phyloP scores from a whole-genome alignment of 1,140 invertebrate species.

The Conus ventricosus region DNA sequence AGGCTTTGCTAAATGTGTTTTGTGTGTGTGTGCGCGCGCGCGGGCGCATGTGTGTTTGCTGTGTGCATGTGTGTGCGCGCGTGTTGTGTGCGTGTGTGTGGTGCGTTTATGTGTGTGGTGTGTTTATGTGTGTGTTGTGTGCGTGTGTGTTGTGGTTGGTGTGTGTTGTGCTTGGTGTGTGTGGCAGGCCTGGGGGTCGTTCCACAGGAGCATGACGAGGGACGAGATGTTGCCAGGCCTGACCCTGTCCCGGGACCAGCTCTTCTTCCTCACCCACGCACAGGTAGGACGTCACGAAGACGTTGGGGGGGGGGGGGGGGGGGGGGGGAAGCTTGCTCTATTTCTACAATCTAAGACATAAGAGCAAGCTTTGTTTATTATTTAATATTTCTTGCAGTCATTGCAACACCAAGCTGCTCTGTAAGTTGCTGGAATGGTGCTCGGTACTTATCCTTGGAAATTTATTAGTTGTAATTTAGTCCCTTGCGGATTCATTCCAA shows the following conservation, averaged over 20 bases:
- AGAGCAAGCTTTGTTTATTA: no score
- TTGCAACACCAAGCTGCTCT: no score
- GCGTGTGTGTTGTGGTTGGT: neutral
- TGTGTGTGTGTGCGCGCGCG: no score
- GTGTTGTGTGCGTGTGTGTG: neutral
- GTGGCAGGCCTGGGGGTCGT: conserved; percentile 36
- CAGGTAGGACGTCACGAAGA: conserved; percentile 24
- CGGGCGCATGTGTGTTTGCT: neutral
- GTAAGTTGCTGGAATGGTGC: no score
- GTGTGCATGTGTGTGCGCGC: neutral
- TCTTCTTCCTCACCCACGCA: conserved; percentile 40
- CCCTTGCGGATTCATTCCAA: no score
- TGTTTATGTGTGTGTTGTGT: neutral
- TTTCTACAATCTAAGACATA: no score
- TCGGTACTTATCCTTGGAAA: no score
- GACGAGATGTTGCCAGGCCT: conserved; percentile 40
- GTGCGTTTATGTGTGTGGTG: neutral
- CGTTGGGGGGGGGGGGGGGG: no score
- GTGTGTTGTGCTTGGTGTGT: neutral
- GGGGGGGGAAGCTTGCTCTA: no score
- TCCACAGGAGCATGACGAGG: conserved; percentile 8
- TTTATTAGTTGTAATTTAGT: no score
- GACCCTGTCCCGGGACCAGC: conserved; percentile 35
- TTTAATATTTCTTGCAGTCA: no score
- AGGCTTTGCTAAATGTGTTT: no score